Evolutionary conservation across 23 tunicate species (phyloP).

Genomic region (Ascidia mentula): DNA sequence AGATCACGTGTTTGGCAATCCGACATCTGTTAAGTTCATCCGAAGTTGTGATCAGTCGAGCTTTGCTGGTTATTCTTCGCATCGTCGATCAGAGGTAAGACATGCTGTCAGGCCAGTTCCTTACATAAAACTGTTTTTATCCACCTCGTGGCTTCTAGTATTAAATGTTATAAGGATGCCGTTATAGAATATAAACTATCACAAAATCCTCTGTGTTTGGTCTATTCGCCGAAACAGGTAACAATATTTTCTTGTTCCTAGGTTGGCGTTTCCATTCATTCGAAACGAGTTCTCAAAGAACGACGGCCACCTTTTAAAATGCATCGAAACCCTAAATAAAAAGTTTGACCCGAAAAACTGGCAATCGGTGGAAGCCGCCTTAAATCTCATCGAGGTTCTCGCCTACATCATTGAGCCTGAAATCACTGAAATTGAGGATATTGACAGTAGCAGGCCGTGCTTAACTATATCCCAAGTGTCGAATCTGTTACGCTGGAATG

Average conservation of each 20-base stretch:
- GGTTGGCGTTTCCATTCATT: conserved; percentile 17
- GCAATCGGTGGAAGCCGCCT: conserved; percentile 12
- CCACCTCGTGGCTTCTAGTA: too few species aligned
- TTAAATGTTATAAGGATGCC: too few species aligned
- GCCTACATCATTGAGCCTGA: conserved; percentile 10
- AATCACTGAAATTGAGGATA: not conserved
- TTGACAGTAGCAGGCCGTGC: not conserved
- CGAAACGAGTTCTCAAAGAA: conserved; percentile 22
- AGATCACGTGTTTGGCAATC: conserved; percentile 28
- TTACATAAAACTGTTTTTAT: not conserved
- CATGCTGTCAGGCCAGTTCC: not conserved
- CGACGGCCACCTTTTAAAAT: not conserved
- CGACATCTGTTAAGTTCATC: conserved; percentile 18
- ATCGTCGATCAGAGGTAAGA: conserved; percentile 13
- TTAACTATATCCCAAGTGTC: conserved; percentile 3
- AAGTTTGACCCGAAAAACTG: conserved; percentile 4
- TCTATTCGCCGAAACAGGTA: too few species aligned
- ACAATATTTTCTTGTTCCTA: not conserved
- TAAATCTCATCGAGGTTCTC: conserved; percentile 17
- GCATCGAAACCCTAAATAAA: conserved; percentile 10
- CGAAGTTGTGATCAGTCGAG: conserved; percentile 23
- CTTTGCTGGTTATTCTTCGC: conserved; percentile 17
- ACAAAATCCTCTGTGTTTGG: too few species aligned
- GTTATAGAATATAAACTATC: too few species aligned
- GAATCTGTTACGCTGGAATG: conserved; percentile 27